Base-by-base conservation (phyloP, 2,888 invertebrate species). In the Chelonus formosanus region DNA sequence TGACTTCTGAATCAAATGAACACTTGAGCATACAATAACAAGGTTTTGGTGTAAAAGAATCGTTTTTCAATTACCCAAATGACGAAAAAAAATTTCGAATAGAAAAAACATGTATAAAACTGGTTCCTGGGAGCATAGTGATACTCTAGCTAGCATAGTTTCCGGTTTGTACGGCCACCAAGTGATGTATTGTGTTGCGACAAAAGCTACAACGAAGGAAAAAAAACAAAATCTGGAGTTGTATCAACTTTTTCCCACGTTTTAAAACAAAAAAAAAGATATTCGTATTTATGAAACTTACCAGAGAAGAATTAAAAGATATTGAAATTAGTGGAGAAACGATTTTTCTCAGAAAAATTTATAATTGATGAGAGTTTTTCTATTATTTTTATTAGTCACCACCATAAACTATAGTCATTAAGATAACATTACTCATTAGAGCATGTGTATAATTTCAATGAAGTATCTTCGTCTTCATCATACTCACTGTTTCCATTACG, bases 401-500 rank as follows among this genome's bases (percentile, higher is more conserved):
- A 40, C 6, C 40, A 40, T 6, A 40, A 40, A 20, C 3, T 20
- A 20, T 20, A 20, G 40, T 40, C 40, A 40, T 40, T 40, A 40
- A 40, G 40, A 40, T 5, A 40, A 40, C 6, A 40, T 40, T 31
- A 52, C 20, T 31, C 52, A 52, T 7, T 52, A 52, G 7, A 52
- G 4, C n/a, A 35, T 48, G 31, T 47, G 7, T 43, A 34, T 5
- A 36, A 32, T 43, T 47, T 35, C 8, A 59, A 52, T 35, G 5
- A 56, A 63, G 47, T 57, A 44, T 3, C 55, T 54, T 55, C 8
- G 8, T 31, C 50, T 56, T 36, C 48, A 56, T 64, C 62, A 35
- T 45, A 76, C 82, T 80, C 78, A 87, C 87, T 84, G 80, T 85
- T 85, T 75, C 88, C 88, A 71, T 85, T 87, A 76, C 88, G 87